Evolutionary conservation across 1,140 invertebrate species (phyloP).

Genomic region (Littorina saxatilis): DNA sequence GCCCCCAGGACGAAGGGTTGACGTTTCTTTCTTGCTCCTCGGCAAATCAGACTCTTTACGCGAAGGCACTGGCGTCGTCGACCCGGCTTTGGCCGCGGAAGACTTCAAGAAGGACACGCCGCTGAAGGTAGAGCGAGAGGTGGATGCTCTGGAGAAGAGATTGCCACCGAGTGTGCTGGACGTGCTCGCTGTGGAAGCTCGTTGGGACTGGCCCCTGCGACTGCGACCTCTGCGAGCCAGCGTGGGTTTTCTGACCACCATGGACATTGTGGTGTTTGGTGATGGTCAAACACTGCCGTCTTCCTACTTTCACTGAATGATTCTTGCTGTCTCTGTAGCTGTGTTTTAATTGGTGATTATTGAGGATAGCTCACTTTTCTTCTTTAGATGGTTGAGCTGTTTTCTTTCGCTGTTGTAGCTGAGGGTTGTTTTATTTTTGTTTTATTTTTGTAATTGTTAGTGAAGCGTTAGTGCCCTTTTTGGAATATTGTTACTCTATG

Average conservation of each 20-base stretch:
- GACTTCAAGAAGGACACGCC: not conserved
- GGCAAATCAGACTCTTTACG: not conserved
- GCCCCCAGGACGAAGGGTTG: not conserved
- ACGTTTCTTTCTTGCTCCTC: not conserved
- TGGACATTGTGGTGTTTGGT: conserved; percentile 2
- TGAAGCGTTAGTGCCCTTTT: no score
- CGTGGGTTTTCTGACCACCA: conserved; percentile 8
- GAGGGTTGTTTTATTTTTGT: no score
- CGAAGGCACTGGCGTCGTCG: not conserved
- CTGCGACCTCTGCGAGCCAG: not conserved
- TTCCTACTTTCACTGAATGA: no score
- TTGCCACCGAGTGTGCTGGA: not conserved
- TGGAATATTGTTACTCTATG: no score
- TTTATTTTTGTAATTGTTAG: no score
- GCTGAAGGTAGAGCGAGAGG: not conserved
- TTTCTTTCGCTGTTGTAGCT: no score
- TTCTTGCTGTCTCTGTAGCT: no score
- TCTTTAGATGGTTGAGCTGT: no score
- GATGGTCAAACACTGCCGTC: no score
- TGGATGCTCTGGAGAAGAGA: not conserved
- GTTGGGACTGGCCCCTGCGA: conserved; percentile 2
- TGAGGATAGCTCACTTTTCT: no score
- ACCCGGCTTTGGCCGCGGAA: not conserved
- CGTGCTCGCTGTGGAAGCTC: not conserved
- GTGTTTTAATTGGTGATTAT: no score